Conservation (phyloP, 2,888 invertebrate genomes). For the Atethmia centrago region DNA sequence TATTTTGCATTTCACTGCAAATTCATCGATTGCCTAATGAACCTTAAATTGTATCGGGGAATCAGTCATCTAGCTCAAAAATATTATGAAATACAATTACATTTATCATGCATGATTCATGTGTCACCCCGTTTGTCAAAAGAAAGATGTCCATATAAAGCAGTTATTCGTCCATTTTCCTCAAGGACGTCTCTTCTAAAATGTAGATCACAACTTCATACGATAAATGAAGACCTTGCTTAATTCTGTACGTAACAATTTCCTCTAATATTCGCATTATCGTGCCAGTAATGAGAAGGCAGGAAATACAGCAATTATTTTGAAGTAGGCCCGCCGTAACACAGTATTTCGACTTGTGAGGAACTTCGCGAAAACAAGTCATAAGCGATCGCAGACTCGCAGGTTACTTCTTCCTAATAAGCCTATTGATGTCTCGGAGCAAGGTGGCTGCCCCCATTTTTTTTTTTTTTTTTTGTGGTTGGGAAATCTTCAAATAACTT, state of each 20-base stretch:
- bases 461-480: too few relatives aligned
- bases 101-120: neutral
- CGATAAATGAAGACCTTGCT: constrained; percentile 41
- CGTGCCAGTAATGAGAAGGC: constrained; percentile 58
- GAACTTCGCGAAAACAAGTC: constrained; percentile 18
- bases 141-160: neutral
- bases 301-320: constrained; percentile 60
- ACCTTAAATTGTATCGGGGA: neutral
- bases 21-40: too few relatives aligned
- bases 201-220: constrained; percentile 35
- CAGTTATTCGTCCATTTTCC: neutral
- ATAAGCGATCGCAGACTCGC: constrained; percentile 10
- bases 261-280: constrained; percentile 58
- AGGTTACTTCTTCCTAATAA: neutral
- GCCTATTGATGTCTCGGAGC: neutral
- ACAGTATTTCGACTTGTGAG: constrained; percentile 60
- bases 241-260: constrained; percentile 44
- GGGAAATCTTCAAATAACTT: too few relatives aligned
- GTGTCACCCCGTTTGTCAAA: neutral
- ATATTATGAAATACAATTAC: too few relatives aligned
- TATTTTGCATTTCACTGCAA: neutral
- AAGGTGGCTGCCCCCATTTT: neutral
- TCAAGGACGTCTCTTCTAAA: neutral
- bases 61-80: neutral
- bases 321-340: constrained; percentile 42